Evolutionary conservation across 2,797 vertebrate genomes (phyloP).

Genomic region (Sebastes trivittatus): DNA sequence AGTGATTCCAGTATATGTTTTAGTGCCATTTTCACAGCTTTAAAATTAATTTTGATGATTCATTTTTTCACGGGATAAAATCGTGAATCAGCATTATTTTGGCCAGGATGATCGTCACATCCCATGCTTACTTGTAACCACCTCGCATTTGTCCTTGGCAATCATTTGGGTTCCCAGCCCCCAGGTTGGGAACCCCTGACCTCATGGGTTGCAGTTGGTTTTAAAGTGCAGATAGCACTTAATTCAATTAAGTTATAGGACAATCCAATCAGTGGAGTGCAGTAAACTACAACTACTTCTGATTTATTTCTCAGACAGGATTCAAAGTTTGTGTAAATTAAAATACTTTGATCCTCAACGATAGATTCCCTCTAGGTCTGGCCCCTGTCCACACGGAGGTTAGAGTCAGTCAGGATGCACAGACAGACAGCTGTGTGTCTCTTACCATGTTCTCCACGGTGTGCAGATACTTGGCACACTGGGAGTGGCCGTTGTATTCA

Average conservation of each 20-base stretch:
- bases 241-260: not conserved
- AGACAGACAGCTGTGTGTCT: not conserved
- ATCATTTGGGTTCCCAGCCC: not conserved
- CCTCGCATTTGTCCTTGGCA: not conserved
- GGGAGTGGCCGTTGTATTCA: conserved; percentile 91
- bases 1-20: too few species aligned
- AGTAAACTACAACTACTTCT: not conserved
- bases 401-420: not conserved
- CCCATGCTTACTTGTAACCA: not conserved
- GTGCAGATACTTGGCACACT: conserved; percentile 95
- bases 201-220: not conserved
- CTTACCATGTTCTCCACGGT: conserved; percentile 96
- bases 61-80: too few species aligned
- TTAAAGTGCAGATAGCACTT: not conserved
- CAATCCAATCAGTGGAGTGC: not conserved
- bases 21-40: too few species aligned
- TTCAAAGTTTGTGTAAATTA: not conserved
- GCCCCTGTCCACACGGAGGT: not conserved
- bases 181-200: not conserved
- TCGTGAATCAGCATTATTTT: too few species aligned
- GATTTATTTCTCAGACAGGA: not conserved
- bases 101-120: too few species aligned
- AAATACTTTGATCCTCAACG: not conserved
- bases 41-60: too few species aligned
- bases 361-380: not conserved